Percentiles rank a stretch among this genome's conserved stretches.
Evolutionary conservation across 2,888 invertebrate genomes (phyloP).

Genomic region (Apamea anceps): DNA sequence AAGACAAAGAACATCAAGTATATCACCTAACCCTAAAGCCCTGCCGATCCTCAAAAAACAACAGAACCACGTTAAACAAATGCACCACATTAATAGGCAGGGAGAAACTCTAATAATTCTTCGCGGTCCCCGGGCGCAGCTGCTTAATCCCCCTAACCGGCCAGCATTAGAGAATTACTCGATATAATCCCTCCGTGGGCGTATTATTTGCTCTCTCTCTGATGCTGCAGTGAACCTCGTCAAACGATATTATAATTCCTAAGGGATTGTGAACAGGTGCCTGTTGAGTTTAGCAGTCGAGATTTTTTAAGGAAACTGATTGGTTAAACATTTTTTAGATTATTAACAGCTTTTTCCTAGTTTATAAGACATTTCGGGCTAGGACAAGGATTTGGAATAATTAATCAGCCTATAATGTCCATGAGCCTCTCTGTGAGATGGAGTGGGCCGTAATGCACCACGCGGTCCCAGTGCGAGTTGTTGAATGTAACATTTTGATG

Average conservation of each 20-base stretch:
- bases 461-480: background rate
- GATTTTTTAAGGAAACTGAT: background rate
- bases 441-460: background rate
- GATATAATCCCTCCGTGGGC: constrained; percentile 61
- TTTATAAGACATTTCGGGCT: background rate
- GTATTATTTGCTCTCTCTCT: constrained; percentile 62
- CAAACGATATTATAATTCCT: constrained; percentile 57
- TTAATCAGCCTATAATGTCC: background rate
- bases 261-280: constrained; percentile 38
- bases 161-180: constrained; percentile 66
- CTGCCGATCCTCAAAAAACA: background rate
- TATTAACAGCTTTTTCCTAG: background rate
- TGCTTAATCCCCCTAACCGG: constrained; percentile 60
- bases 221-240: constrained; percentile 48
- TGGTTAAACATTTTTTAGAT: background rate
- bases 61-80: constrained; percentile 20
- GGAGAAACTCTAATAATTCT: constrained; percentile 49
- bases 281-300: constrained; percentile 33
- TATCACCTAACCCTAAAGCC: background rate
- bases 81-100: constrained; percentile 36
- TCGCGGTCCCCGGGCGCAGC: constrained; percentile 53
- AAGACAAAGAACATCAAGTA: background rate
- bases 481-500: background rate
- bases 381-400: background rate
- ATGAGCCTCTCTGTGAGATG: too few relatives aligned